Evolutionary conservation across 2,888 invertebrate genomes (phyloP), one percentile per base, ranked within the genome.

Genomic region (Limulus polyphemus): DNA sequence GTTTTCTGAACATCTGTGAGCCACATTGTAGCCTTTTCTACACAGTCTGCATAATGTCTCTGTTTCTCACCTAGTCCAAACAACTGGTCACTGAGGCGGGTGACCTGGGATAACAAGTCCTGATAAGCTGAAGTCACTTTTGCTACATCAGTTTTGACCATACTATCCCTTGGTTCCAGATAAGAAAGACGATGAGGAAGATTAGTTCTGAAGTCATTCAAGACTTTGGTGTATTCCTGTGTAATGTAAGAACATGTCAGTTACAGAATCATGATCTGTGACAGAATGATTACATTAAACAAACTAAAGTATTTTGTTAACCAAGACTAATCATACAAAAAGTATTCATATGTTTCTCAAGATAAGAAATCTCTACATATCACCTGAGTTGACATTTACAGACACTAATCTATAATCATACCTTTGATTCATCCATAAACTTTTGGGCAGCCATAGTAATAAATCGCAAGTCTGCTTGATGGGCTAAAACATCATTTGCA

Each of bases 371-470:
- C n/a, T n/a, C n/a, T n/a, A n/a, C n/a, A n/a, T n/a, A n/a, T n/a
- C n/a, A n/a, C n/a, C n/a, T n/a, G n/a, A n/a, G n/a, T n/a, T n/a
- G n/a, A 32, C 7, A 32, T 5, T 32, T 32, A 32, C 32, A 32
- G 3, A 32, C 32, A 32, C 32, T 32, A 32, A 32, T 32, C 32
- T 32, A 32, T 32, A 32, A 32, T 32, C 32, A 32, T 32, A 32
- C 32, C 81, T 92, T 92, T 75, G 92, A 90, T 78, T 95, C 94
- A 72, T 95, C 94, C 32, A 93, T 85, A 75, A 94, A 95, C 77
- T 93, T 94, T 79, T 94, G 93, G 1, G 92, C 92, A 1, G 93
- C 87, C 89, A 95, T 93, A 4, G 92, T 91, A 70, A 97, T 91
- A 77, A 95, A 97, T 62, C 95, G 81, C 49, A 95, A 79, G 77